These are phyloP conservation scores for Drosophila nr. medialis DNA, from an alignment of 2,888 invertebrate species.

Conservation along the genomic window DNA sequence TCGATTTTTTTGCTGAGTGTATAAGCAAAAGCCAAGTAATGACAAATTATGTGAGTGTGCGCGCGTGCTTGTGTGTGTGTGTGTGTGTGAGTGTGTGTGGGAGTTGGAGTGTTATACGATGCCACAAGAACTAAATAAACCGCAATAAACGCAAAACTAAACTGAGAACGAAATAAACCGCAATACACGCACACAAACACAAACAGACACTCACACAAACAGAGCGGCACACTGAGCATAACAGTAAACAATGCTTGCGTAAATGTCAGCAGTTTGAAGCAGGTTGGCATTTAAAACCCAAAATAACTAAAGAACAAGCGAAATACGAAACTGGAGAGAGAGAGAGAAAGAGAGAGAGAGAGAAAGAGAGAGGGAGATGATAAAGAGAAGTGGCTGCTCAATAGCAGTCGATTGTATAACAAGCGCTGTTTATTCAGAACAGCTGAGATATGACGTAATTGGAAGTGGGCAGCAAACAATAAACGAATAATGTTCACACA, in stretches of 20 bases:
- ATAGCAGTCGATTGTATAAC: conserved; percentile 68
- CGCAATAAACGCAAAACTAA: conserved; percentile 16
- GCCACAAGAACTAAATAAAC: conserved; percentile 22
- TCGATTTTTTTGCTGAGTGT: background rate
- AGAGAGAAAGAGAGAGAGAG: background rate
- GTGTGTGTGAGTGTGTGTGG: background rate
- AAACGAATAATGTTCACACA: conserved; percentile 29
- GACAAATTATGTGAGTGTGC: conserved; percentile 1
- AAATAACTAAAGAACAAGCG: conserved; percentile 19
- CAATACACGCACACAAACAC: conserved; percentile 5
- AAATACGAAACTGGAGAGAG: background rate
- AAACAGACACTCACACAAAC: background rate
- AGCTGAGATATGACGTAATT: conserved; percentile 85
- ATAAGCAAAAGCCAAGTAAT: conserved; percentile 16
- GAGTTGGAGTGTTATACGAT: conserved; percentile 29
- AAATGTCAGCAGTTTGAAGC: conserved; percentile 39
- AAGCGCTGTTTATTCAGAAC: conserved; percentile 64
- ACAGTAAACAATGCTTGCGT: conserved; percentile 38
- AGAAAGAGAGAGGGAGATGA: background rate
- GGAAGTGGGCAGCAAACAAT: conserved; percentile 70
- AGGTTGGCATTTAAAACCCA: conserved; percentile 41
- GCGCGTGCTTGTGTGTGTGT: background rate
- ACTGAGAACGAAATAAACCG: conserved; percentile 27
- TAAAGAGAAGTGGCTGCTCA: conserved; percentile 21
- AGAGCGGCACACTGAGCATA: background rate